phyloP scores from a whole-genome alignment of 2,888 invertebrate genomes.

The Deilephila elpenor region DNA sequence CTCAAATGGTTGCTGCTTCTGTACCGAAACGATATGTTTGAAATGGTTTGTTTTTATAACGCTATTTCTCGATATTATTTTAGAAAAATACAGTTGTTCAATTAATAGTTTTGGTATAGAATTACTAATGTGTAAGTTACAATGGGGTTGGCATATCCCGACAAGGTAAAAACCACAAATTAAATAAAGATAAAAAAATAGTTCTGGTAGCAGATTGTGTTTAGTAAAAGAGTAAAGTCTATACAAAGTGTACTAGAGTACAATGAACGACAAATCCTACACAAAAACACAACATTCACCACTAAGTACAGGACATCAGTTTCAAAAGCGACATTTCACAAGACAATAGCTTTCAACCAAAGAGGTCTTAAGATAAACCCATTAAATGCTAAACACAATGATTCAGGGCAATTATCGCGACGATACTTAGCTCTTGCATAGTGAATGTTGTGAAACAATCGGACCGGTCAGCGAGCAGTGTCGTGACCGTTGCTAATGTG shows the following conservation, averaged over 20 bases:
- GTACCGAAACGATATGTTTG: no score
- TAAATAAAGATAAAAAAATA: no score
- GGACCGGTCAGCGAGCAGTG: slow-evolving; percentile 43
- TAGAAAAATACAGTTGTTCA: no score
- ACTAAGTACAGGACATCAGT: background rate
- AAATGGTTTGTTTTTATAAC: no score
- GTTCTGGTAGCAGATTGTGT: no score
- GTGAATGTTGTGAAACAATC: slow-evolving; percentile 45
- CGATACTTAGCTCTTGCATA: slow-evolving; percentile 59
- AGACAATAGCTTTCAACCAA: slow-evolving; percentile 19
- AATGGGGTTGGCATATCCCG: no score
- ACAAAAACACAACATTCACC: background rate
- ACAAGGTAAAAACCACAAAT: no score
- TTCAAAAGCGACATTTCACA: slow-evolving; percentile 10
- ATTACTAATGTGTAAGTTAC: no score
- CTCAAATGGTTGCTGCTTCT: no score
- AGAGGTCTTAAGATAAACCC: slow-evolving; percentile 24
- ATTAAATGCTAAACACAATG: slow-evolving; percentile 48
- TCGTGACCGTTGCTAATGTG: slow-evolving; percentile 54
- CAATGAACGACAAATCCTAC: background rate
- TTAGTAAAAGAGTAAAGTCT: no score
- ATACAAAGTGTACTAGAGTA: background rate
- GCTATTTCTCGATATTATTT: no score
- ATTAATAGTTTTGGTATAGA: no score
- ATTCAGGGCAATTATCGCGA: slow-evolving; percentile 64